Base-by-base conservation (phyloP, 1,140 invertebrate genomes). In the Cephus cinctus region DNA sequence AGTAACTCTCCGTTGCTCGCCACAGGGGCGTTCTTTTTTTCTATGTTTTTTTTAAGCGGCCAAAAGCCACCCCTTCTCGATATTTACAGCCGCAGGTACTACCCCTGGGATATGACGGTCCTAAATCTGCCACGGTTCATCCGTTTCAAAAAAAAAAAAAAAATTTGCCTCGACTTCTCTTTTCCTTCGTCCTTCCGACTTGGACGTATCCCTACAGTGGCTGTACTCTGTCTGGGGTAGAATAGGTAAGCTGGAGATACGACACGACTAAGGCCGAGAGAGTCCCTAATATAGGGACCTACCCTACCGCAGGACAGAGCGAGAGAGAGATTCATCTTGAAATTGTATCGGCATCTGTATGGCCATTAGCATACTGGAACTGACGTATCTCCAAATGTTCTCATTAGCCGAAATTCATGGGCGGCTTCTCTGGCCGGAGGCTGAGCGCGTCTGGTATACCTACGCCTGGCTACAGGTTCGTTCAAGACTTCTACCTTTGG, bases 331-430 rank as follows among this genome's bases (percentile, higher is more conserved):
- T 74, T 71, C 72, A 72, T 76, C 73, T 76, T 71, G 71, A 74
- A 76, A 76, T 76, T 76, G 73, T 76, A 76, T 75, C 73, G 73
- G 73, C 73, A 75, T 76, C 71, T 72, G 72, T 74, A 71, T 74
- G 68, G 71, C 71, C 72, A 76, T 76, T 76, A 76, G 71, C 72
- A 75, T 76, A 76, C 73, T 76, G 67, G 68, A 74, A 76, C 73
- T 76, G 73, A 76, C 73, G 73, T 76, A 74, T 76, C 71, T 75
- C 73, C 67, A 74, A 76, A 75, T 75, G 74, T 76, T 75, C 72
- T 75, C 74, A 75, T 76, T 75, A 76, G 73, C 72, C 70, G 67
- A 76, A 76, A 76, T 76, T 76, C 74, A 75, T 74, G 73, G 74
- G 68, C 71, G 71, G 73, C 68, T 71, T 67, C 66, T 67, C 63